Evolutionary conservation across 92 coral and sea anemone species (phyloP), one percentile per base, ranked within the genome.

Genomic region (Hydrozoanthus gracilis): DNA sequence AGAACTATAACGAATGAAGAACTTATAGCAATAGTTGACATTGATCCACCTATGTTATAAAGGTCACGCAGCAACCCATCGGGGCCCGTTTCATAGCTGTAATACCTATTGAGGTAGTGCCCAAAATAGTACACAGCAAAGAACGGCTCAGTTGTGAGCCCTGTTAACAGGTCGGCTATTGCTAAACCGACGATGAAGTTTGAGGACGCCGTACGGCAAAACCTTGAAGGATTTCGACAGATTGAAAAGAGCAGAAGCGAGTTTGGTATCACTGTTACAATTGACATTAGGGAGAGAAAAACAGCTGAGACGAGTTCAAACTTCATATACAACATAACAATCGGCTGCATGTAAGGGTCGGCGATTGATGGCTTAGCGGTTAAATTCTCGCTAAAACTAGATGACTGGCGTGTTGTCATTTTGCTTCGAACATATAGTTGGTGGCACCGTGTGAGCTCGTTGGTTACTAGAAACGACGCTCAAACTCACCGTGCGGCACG

Each of bases 11-110:
- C 82, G 83, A 90, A 94, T 50, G 98, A 94, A 7, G 98, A 94
- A 80, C 98, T 94, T 15, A 94, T 94, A 3, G 98, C 91, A 6
- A 94, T 93, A 16, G 98, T 94, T 3, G 98, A 92, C 48, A 91
- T 80, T 35, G 89, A 83, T 86, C 86, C 92, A 15, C 98, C 98
- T 8, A 90, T 88, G 2, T 64, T 71, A 70, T 91, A 85, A 15
- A 94, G 88, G 6, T 65, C 52, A 15, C 15, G 4, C 8, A 92
- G 49, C 51, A 50, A 16, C 9, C 56, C 62, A 16, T 76, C 82
- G 3, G 87, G 79, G 39, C 39, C 39, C 10, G 49, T 56, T 51
- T 87, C 51, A 46, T 20, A 14, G 54, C 50, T 44, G 68, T 87
- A 44, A 35, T 45, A 48, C 52, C 71, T 87, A 6, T 60, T 78